Conservation (phyloP, 2,113 vertebrate species). For the Dipodomys merriami region DNA sequence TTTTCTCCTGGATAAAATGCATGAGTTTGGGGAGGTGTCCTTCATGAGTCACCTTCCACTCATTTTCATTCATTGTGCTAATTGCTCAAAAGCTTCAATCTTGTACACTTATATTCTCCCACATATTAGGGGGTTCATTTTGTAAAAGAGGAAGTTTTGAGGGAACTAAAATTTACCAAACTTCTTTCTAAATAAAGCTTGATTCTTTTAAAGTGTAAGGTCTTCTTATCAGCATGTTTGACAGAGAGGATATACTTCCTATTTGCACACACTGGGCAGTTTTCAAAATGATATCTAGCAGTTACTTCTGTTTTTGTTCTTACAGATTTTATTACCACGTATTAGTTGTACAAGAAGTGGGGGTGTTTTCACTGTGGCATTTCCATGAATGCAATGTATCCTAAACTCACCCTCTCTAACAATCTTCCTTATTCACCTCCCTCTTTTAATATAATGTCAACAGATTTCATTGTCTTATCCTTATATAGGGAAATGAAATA, state of each 20-base stretch:
- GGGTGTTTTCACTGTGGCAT: no score
- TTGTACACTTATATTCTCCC: background rate
- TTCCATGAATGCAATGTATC: no score
- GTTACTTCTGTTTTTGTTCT: constrained; percentile 29
- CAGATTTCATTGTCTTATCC: no score
- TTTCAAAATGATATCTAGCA: constrained; percentile 25
- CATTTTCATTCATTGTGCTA: background rate
- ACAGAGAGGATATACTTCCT: background rate
- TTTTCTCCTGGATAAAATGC: background rate
- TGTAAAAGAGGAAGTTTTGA: background rate
- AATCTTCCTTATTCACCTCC: no score
- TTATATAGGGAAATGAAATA: no score
- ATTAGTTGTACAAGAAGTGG: no score
- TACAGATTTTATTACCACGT: background rate
- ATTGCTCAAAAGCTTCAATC: background rate
- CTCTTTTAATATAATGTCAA: no score
- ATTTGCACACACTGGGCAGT: background rate
- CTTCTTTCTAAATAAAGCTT: background rate
- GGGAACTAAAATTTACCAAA: background rate
- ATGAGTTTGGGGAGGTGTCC: background rate
- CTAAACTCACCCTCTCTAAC: no score
- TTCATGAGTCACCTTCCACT: background rate
- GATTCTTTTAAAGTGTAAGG: background rate
- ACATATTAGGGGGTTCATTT: no score
- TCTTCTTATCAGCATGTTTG: background rate